These are phyloP conservation scores for Limenitis camilla DNA, from an alignment of 2,888 invertebrate genomes.

Conservation along the genomic window DNA sequence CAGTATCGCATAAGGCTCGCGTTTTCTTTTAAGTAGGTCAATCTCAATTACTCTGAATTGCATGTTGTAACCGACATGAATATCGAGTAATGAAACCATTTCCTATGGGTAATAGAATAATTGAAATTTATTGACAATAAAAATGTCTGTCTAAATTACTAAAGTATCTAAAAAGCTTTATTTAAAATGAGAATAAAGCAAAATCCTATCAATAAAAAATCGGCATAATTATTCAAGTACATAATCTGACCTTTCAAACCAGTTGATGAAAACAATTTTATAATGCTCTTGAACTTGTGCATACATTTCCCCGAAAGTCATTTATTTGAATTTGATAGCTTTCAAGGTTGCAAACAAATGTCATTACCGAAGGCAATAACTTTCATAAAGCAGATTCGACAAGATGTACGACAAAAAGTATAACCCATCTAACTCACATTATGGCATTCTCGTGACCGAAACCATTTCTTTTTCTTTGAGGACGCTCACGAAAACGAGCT, in stretches of 20 bases:
- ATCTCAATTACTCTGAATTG: neutral
- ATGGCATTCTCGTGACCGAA: conserved; percentile 55
- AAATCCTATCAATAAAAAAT: too few relatives aligned
- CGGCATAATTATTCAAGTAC: too few relatives aligned
- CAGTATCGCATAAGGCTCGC: neutral
- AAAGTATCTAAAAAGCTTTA: too few relatives aligned
- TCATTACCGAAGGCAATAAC: conserved; percentile 49
- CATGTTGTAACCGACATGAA: conserved; percentile 1
- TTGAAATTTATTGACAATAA: neutral
- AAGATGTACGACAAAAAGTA: conserved; percentile 56
- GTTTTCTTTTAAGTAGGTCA: conserved; percentile 6
- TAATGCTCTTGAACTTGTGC: conserved; percentile 47
- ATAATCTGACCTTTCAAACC: too few relatives aligned
- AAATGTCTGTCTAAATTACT: neutral
- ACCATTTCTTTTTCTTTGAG: conserved; percentile 55
- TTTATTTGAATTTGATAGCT: conserved; percentile 30
- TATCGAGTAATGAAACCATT: neutral
- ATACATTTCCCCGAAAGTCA: conserved; percentile 31
- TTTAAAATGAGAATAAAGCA: too few relatives aligned
- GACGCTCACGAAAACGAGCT: conserved; percentile 60
- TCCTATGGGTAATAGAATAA: neutral
- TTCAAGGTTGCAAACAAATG: conserved; percentile 49
- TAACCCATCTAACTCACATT: conserved; percentile 57
- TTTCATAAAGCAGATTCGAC: conserved; percentile 54
- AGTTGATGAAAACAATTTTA: conserved; percentile 18